These are phyloP conservation scores for Diplodus puntazzo DNA, from an alignment of 2,797 vertebrate genomes.

Conservation along the genomic window DNA sequence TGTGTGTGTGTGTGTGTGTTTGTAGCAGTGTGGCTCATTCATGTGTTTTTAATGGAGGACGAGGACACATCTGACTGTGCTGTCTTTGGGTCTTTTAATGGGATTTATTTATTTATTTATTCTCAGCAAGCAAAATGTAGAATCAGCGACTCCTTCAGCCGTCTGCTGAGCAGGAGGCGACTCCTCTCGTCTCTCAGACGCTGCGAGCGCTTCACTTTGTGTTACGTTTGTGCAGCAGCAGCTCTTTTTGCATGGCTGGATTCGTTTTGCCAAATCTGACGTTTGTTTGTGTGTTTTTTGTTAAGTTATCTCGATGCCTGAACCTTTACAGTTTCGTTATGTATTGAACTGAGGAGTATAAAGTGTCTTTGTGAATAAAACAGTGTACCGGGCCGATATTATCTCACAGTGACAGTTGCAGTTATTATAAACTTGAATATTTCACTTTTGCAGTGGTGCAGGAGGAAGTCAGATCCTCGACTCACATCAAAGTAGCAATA, in stretches of 20 bases:
- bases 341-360: conserved; percentile 15
- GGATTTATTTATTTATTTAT: not conserved
- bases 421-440: conserved; percentile 10
- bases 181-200: not conserved
- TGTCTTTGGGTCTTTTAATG: not conserved
- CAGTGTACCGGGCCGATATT: not conserved
- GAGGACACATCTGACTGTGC: not conserved
- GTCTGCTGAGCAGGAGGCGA: too few relatives aligned
- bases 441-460: not conserved
- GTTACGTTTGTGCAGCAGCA: not conserved
- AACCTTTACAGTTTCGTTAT: conserved; percentile 31
- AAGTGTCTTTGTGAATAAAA: conserved; percentile 60
- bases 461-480: not conserved
- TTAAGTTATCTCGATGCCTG: conserved; percentile 26
- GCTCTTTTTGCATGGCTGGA: conserved; percentile 13
- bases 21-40: not conserved
- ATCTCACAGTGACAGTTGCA: not conserved
- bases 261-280: conserved; percentile 56
- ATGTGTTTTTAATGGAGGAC: not conserved
- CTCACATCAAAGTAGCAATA: not conserved
- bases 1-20: too few relatives aligned
- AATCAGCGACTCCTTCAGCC: not conserved
- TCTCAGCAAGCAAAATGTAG: not conserved
- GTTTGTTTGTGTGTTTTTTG: conserved; percentile 31
- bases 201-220: conserved; percentile 2